Conservation (phyloP, 2,113 vertebrate species). For the Progne subis region DNA sequence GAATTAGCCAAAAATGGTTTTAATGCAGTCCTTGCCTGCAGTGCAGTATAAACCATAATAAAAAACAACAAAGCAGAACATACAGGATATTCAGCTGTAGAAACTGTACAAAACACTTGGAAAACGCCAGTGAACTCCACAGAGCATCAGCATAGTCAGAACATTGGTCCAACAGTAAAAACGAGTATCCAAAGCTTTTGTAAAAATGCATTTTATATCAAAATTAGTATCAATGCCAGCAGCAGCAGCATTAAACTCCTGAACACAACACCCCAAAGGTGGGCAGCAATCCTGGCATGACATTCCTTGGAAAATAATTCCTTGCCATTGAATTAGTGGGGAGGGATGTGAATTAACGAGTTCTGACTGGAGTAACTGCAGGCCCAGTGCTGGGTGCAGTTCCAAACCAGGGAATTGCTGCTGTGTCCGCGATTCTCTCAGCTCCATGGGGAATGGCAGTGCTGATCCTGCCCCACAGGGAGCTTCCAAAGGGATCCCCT, state of each 20-base stretch:
- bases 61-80: slow-evolving; percentile 29
- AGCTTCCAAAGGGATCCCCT: neutral
- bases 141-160: neutral
- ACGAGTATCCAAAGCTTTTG: slow-evolving; percentile 6
- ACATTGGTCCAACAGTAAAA: neutral
- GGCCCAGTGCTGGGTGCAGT: fast-evolving
- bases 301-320: neutral
- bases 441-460: neutral
- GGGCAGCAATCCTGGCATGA: neutral
- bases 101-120: slow-evolving; percentile 44
- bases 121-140: neutral
- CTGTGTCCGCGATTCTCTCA: fast-evolving
- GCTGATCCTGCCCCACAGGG: neutral
- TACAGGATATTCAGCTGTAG: slow-evolving; percentile 16
- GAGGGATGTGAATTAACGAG: neutral
- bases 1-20: slow-evolving; percentile 46
- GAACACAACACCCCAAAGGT: neutral
- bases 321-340: neutral
- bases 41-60: slow-evolving; percentile 7
- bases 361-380: neutral
- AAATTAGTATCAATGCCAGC: slow-evolving; percentile 15
- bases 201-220: slow-evolving; percentile 47
- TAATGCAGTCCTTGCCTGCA: slow-evolving; percentile 48
- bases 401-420: fast-evolving
- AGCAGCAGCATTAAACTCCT: slow-evolving; percentile 23